phyloP scores from a whole-genome alignment of 2,888 invertebrate genomes.

The Oscheius sp. region DNA sequence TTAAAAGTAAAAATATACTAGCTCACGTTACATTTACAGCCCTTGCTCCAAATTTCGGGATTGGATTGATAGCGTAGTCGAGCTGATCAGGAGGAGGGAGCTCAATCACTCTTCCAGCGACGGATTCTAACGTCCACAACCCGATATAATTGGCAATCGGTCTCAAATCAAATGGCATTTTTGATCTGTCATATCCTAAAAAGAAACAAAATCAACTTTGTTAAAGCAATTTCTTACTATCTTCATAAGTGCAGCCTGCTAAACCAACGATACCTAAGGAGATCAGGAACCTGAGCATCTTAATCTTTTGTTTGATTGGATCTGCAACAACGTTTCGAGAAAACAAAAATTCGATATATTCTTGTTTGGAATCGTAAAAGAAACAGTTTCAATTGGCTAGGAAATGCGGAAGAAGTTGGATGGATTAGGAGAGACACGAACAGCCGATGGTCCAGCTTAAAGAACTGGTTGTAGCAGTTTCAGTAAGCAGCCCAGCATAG shows the following conservation, averaged over 20 bases:
- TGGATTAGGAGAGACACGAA: background rate
- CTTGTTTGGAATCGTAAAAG: too few species aligned
- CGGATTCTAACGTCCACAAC: conserved; percentile 54
- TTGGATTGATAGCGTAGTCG: conserved; percentile 69
- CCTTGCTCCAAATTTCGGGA: conserved; percentile 69
- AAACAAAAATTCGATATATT: too few species aligned
- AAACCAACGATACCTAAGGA: conserved; percentile 33
- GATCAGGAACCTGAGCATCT: conserved; percentile 10
- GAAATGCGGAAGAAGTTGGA: background rate
- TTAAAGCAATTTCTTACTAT: conserved; percentile 35
- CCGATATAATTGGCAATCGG: conserved; percentile 66
- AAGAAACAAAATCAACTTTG: background rate
- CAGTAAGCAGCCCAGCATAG: conserved; percentile 18
- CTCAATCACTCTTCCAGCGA: conserved; percentile 37
- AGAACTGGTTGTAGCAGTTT: conserved; percentile 25
- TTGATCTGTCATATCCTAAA: conserved; percentile 55
- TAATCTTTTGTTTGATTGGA: background rate
- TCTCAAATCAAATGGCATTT: conserved; percentile 66
- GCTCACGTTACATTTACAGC: conserved; percentile 67
- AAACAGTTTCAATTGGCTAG: too few species aligned
- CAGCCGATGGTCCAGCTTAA: conserved; percentile 8
- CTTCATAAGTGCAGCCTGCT: conserved; percentile 50
- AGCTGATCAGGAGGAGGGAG: conserved; percentile 67
- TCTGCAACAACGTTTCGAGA: too few species aligned
- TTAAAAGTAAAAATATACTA: background rate